phyloP scores from a whole-genome alignment of 1,140 invertebrate species.

The Drosophila tristis region DNA sequence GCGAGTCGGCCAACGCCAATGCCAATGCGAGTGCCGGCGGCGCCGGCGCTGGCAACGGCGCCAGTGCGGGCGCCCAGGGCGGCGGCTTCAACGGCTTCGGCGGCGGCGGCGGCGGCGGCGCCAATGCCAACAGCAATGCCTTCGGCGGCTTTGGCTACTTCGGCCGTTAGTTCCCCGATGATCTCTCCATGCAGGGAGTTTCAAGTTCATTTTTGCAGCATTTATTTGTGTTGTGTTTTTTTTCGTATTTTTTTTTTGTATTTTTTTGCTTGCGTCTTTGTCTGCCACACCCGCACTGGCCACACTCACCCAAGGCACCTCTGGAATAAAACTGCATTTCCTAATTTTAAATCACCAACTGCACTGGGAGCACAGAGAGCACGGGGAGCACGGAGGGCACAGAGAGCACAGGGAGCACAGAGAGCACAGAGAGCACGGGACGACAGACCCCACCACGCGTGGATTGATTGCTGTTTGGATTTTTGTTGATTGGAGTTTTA shows the following conservation, averaged over 20 bases:
- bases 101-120: conserved; percentile 37
- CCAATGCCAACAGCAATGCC: conserved; percentile 66
- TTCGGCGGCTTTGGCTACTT: conserved; percentile 33
- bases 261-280: conserved; percentile 16
- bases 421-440: no score
- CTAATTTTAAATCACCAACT: conserved; percentile 45
- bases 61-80: conserved; percentile 8
- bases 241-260: conserved; percentile 9
- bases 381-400: no score
- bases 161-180: conserved; percentile 56
- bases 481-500: no score
- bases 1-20: conserved; percentile 57
- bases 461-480: no score
- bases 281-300: conserved; percentile 31
- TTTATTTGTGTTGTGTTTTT: not conserved
- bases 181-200: no score
- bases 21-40: conserved; percentile 64
- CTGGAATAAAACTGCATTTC: conserved; percentile 54
- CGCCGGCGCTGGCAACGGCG: conserved; percentile 8
- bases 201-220: not conserved
- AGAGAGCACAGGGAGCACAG: not conserved
- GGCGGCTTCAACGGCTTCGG: conserved; percentile 16
- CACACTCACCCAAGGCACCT: not conserved
- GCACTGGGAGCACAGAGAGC: not conserved
- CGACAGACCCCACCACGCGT: no score